Evolutionary conservation across 2,113 vertebrate genomes (phyloP).

Genomic region (Nipponia nippon): DNA sequence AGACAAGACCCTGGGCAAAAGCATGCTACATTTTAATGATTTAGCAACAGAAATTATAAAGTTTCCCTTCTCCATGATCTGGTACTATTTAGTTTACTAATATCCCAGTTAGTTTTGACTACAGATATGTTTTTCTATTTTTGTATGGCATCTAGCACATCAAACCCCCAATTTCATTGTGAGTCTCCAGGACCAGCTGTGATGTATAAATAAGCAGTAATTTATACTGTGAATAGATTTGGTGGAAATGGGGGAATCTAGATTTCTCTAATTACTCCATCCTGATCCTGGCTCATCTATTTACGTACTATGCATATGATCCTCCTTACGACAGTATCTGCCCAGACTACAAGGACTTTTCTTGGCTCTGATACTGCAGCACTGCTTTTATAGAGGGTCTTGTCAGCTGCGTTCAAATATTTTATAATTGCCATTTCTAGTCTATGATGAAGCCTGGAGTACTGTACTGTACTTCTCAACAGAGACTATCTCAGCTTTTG

Average conservation of each 20-base stretch:
- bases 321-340: neutral
- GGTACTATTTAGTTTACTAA: neutral
- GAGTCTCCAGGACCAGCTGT: neutral
- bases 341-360: neutral
- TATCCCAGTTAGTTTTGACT: neutral
- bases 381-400: constrained; percentile 35
- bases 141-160: neutral
- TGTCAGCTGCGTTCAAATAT: constrained; percentile 57
- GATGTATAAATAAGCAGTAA: neutral
- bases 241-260: neutral
- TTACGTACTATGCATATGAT: neutral
- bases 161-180: neutral
- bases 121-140: neutral
- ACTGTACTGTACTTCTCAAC: constrained; percentile 65
- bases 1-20: neutral
- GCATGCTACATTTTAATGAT: neutral
- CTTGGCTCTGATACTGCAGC: constrained; percentile 1
- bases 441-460: constrained; percentile 65
- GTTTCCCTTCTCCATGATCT: neutral
- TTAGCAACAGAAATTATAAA: neutral
- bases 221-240: neutral
- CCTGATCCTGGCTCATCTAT: neutral
- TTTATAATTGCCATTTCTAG: constrained; percentile 69
- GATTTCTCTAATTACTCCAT: neutral
- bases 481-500: constrained; percentile 64